These are phyloP conservation scores for Octonoba sinensis DNA, from an alignment of 2,888 invertebrate species.

Conservation along the genomic window DNA sequence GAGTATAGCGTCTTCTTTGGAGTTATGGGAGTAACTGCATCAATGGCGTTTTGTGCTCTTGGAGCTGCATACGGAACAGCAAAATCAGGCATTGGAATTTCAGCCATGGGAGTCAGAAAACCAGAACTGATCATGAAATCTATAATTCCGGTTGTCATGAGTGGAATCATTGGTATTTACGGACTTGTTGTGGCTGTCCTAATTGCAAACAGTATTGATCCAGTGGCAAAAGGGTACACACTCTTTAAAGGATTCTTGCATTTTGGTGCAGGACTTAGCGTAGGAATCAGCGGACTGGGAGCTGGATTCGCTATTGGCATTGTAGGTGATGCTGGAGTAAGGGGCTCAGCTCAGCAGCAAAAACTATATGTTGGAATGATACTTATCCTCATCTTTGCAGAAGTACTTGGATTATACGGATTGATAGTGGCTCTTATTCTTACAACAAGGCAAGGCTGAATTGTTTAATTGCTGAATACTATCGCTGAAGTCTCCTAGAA, in stretches of 20 bases:
- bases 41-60: slow-evolving; percentile 98
- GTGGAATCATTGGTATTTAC: slow-evolving; percentile 99
- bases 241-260: slow-evolving; percentile 91
- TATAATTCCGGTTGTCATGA: slow-evolving; percentile 99
- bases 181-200: slow-evolving; percentile 99
- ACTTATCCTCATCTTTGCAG: slow-evolving; percentile 99
- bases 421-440: slow-evolving; percentile 99
- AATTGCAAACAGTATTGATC: slow-evolving; percentile 87
- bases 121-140: slow-evolving; percentile 99
- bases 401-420: slow-evolving; percentile 99
- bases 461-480: too few species aligned
- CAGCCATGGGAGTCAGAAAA: slow-evolving; percentile 99
- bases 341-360: slow-evolving; percentile 99
- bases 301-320: slow-evolving; percentile 99
- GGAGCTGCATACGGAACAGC: slow-evolving; percentile 99
- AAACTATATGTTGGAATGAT: slow-evolving; percentile 99
- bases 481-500: too few species aligned
- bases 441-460: slow-evolving; percentile 77
- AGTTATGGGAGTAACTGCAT: slow-evolving; percentile 99
- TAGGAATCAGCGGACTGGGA: slow-evolving; percentile 96
- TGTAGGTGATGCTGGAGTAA: slow-evolving; percentile 98
- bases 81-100: slow-evolving; percentile 99
- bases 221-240: slow-evolving; percentile 62
- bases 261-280: slow-evolving; percentile 95
- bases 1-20: slow-evolving; percentile 99